These are phyloP conservation scores for Ochotona princeps DNA, from an alignment of 2,113 vertebrate species.

Conservation along the genomic window DNA sequence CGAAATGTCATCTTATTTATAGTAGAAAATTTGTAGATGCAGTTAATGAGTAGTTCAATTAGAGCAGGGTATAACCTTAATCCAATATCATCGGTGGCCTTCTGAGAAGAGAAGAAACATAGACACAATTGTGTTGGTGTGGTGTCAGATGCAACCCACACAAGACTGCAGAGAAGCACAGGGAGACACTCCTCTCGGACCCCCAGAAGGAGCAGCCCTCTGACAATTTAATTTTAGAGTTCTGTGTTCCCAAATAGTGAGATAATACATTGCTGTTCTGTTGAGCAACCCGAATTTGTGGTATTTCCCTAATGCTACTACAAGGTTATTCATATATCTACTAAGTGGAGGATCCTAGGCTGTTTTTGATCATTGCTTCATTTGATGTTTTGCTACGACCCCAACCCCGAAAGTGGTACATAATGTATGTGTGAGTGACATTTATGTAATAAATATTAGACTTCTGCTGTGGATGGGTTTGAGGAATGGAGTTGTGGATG, in stretches of 20 bases:
- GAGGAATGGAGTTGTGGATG: not conserved
- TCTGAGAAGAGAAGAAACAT: not conserved
- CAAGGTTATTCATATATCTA: not conserved
- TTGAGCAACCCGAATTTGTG: not conserved
- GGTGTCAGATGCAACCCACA: not conserved
- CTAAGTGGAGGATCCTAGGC: not conserved
- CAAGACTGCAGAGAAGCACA: not conserved
- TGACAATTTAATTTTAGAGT: not conserved
- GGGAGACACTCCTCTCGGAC: not conserved
- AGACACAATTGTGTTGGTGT: rapidly evolving
- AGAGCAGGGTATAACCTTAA: not conserved
- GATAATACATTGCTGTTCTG: not conserved
- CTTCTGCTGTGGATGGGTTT: rapidly evolving
- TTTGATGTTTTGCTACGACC: not conserved
- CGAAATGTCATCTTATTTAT: not conserved
- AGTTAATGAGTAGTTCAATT: not conserved
- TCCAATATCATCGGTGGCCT: not conserved
- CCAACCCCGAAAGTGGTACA: not conserved
- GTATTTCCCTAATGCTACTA: not conserved
- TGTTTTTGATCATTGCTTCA: not conserved
- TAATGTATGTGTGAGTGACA: not conserved
- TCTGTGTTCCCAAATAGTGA: not conserved
- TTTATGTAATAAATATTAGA: not conserved
- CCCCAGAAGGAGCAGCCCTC: not conserved
- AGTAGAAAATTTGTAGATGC: not conserved